Percentiles rank a stretch among this genome's conserved stretches.
Evolutionary conservation across 2,113 vertebrate genomes (phyloP).

Genomic region (Notothenia coriiceps): DNA sequence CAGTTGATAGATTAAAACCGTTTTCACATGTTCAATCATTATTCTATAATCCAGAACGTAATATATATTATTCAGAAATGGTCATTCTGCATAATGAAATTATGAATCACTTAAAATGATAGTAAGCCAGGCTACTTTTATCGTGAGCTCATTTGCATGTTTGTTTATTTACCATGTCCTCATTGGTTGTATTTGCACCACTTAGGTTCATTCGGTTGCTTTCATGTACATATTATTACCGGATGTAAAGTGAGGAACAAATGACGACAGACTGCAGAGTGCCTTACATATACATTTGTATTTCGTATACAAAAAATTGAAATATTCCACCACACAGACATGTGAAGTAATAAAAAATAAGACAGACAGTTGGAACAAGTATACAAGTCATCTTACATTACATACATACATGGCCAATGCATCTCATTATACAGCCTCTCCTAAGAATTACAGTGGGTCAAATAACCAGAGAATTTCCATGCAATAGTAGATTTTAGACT

Average conservation of each 20-base stretch:
- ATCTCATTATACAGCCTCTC: conserved; percentile 78
- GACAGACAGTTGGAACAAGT: conserved; percentile 80
- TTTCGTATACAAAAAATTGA: conserved; percentile 85
- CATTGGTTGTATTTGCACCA: background rate
- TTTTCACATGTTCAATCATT: no score
- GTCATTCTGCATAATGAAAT: no score
- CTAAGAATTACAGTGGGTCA: conserved; percentile 77
- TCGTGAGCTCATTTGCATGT: background rate
- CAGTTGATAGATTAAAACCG: no score
- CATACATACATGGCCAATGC: conserved; percentile 81
- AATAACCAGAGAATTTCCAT: conserved; percentile 80
- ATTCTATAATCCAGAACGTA: no score
- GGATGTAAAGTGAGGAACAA: conserved; percentile 17
- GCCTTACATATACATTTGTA: conserved; percentile 83
- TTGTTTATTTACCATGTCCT: background rate
- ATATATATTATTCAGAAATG: no score
- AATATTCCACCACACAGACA: conserved; percentile 82
- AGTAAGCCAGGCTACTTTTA: no score
- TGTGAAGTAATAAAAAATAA: conserved; percentile 84
- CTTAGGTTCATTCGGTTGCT: background rate
- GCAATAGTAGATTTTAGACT: conserved; percentile 74
- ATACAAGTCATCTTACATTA: conserved; percentile 84
- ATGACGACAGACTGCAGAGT: conserved; percentile 36
- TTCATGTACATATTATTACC: background rate
- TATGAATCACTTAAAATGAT: no score